Base-by-base conservation (phyloP, 2,888 invertebrate species). In the Rhagophthalmus giganteus region DNA sequence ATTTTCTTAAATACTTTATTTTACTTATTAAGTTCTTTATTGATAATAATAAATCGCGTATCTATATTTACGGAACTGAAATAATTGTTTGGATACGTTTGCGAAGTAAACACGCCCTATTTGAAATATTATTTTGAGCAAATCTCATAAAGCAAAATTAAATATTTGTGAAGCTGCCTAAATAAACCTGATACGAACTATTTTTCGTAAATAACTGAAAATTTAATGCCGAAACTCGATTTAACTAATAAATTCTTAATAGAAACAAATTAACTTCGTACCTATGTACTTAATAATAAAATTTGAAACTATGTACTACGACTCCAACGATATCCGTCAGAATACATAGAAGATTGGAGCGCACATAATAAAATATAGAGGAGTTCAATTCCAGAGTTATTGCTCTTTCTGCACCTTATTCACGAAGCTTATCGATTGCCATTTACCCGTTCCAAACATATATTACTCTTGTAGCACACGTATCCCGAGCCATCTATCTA, bases 381-480 rank as follows among this genome's bases (percentile, higher is more conserved):
- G 40, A 54, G 54, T 58, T 57, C 59, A 58, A 59, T 61, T 55
- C 42, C 46, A 54, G 50, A 58, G 58, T 61, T 61, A 61, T 61
- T 59, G 59, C 61, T 61, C 59, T 60, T 59, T 60, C 60, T 55
- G 51, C 60, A 60, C 61, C 61, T 60, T 59, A 59, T 61, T 59
- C 59, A 48, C 52, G 45, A 38, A 56, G 50, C 58, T 61, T 59
- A 64, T 64, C 64, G 64, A 64, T 64, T 57, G 60, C 61, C 60
- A 60, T 61, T 64, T 64, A 59, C 60, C 40, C 55, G 50, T 56
- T 58, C 44, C 57, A 48, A 56, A 58, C 60, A 58, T 59, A 62
- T 58, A 60, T 58, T 60, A 61, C 58, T 48, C 49, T 55, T 59
- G 58, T 57, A 57, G 37, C 54, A 49, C 57, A 59, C 59, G 57